Evolutionary conservation across 2,797 vertebrate species (phyloP).

Genomic region (Momotus momota): DNA sequence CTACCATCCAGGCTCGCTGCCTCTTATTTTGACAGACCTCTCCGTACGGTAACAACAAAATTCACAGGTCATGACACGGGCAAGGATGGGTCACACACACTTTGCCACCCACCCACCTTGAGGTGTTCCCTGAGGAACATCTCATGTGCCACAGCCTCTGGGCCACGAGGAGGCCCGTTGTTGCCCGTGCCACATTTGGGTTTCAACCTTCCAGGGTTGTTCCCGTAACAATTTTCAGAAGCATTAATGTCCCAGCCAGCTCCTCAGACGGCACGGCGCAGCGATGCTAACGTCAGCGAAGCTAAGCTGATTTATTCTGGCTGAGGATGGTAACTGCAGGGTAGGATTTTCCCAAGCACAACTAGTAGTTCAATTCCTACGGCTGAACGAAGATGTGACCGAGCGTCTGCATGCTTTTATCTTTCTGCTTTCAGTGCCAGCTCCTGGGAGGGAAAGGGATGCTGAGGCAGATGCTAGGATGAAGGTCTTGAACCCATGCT

Average conservation of each 20-base stretch:
- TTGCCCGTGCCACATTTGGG: not conserved
- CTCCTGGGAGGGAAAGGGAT: not conserved
- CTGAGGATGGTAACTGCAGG: not conserved
- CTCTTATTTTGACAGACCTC: not conserved
- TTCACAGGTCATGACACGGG: rapidly evolving
- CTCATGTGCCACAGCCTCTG: not conserved
- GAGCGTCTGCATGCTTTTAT: not conserved
- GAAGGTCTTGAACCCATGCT: not conserved
- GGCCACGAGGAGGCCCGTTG: not conserved
- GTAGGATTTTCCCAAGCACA: constrained; percentile 36
- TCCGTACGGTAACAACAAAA: not conserved
- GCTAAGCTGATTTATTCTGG: constrained; percentile 9
- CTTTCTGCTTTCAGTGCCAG: not conserved
- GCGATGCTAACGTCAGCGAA: not conserved
- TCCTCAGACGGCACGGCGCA: rapidly evolving
- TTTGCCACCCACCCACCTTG: not conserved
- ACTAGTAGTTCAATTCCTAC: not conserved
- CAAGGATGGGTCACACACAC: not conserved
- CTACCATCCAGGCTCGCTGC: not conserved
- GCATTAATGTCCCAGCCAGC: not conserved
- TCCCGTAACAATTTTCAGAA: rapidly evolving
- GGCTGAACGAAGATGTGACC: not conserved
- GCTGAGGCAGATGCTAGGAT: not conserved
- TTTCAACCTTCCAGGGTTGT: not conserved
- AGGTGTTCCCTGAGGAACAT: not conserved